Conservation (phyloP, 2,113 vertebrate genomes). For the Python bivittatus region DNA sequence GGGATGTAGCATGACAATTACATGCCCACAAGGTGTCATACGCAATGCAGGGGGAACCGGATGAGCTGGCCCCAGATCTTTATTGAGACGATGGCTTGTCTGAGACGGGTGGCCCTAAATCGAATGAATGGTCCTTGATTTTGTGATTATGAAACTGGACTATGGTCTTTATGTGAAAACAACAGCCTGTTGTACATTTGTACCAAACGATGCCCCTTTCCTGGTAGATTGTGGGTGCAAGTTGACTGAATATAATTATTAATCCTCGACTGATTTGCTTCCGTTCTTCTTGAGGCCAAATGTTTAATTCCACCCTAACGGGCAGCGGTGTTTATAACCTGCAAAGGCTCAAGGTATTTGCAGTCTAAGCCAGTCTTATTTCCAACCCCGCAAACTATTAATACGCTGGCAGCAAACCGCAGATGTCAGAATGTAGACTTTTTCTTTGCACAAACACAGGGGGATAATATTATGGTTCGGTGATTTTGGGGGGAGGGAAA, state of each 20-base stretch:
- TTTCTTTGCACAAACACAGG: constrained; percentile 39
- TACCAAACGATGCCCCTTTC: background rate
- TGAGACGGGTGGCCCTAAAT: too few species aligned
- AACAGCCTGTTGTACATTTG: background rate
- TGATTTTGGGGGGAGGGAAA: background rate
- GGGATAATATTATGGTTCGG: background rate
- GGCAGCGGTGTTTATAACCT: constrained; percentile 61
- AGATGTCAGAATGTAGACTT: constrained; percentile 58
- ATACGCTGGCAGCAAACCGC: constrained; percentile 54
- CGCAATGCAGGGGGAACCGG: too few species aligned
- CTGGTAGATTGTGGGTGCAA: background rate
- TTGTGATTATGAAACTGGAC: background rate
- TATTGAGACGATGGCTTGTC: too few species aligned
- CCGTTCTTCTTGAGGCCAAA: constrained; percentile 67
- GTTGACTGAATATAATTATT: background rate
- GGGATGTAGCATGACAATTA: too few species aligned
- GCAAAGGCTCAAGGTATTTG: constrained; percentile 56
- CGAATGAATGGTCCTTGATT: background rate
- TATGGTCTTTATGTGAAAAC: background rate
- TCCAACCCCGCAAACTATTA: constrained; percentile 61
- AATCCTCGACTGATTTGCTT: constrained; percentile 44
- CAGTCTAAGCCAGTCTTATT: constrained; percentile 64
- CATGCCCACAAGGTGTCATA: too few species aligned
- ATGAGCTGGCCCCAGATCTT: too few species aligned
- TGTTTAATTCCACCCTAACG: constrained; percentile 65